Percentiles rank a stretch among this genome's conserved stretches.
These are phyloP conservation scores for Ornithoptera alexandrae DNA, from an alignment of 2,888 invertebrate genomes.

Conservation along the genomic window DNA sequence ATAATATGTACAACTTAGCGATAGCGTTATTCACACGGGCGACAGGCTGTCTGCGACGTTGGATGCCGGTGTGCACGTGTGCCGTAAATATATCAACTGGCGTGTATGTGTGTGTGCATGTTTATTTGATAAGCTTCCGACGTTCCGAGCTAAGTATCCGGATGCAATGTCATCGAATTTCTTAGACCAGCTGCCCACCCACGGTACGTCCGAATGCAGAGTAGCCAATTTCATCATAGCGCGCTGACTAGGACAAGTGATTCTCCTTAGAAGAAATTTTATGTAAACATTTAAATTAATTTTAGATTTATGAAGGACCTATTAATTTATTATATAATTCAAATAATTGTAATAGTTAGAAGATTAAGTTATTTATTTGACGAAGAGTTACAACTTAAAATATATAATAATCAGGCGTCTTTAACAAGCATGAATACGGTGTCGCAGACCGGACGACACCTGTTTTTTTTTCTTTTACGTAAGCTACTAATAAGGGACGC, in stretches of 20 bases:
- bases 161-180: slow-evolving; percentile 68
- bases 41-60: slow-evolving; percentile 76
- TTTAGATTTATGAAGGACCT: background rate
- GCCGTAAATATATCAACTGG: slow-evolving; percentile 61
- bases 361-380: no score
- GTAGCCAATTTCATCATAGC: slow-evolving; percentile 29
- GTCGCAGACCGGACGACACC: slow-evolving; percentile 74
- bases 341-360: no score
- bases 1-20: slow-evolving; percentile 64
- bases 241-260: slow-evolving; percentile 15
- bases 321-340: no score
- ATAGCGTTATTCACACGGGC: slow-evolving; percentile 74
- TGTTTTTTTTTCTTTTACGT: slow-evolving; percentile 51
- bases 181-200: slow-evolving; percentile 61
- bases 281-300: background rate
- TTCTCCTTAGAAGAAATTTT: background rate
- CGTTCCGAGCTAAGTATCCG: slow-evolving; percentile 67
- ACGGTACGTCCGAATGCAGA: slow-evolving; percentile 41
- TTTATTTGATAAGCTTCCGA: slow-evolving; percentile 78
- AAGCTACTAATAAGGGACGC: slow-evolving; percentile 32
- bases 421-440: slow-evolving; percentile 36
- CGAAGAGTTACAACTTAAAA: background rate
- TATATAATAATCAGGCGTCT: background rate
- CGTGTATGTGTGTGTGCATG: slow-evolving; percentile 65
- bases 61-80: slow-evolving; percentile 59